Base-by-base conservation (phyloP, 2,113 vertebrate genomes). In the Peromyscus californicus region DNA sequence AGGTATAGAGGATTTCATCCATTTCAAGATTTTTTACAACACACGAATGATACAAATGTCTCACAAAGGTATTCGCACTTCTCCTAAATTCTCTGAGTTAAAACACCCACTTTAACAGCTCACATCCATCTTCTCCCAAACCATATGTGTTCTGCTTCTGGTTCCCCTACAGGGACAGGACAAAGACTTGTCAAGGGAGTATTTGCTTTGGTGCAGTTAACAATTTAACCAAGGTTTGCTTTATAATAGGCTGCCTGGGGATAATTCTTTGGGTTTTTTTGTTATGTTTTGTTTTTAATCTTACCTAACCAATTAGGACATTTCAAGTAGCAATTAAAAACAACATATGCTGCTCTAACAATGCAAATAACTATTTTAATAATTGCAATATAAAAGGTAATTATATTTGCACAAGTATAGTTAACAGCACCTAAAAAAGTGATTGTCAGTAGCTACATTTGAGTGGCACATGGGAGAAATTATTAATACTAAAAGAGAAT, bases 261-360 rank as follows among this genome's bases (percentile, higher is more conserved):
- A 65, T 76, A 84, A 76, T 80, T 93, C 42, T 89, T 19, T 39
- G 48, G 74, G 13, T 82, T 33, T 45, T 76, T 42, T 45, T 39
- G 70, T 19, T n/a, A 2, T 72, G 69, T 24, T 42, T 75, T 45
- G 15, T 21, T 48, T 48, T 67, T 36, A 79, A 80, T 57, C 26
- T 8, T n/a, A 70, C 19, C 29, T 63, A 91, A 91, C 65, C 65
- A 39, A 75, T 85, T 85, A 85, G 26, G 29, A 70, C 54, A 93
- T 51, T 57, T 79, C 54, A 42, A 95, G 48, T 85, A 24, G 19
- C 65, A 97, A 78, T 96, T 88, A 92, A 91, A 93, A 17, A 89
- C 31, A 80, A 45, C 8, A 67, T 19, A 31, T 89, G 76, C 57
- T 88, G 8, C 76, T 96, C 7, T 11, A 61, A 89, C 10, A 42